phyloP scores from a whole-genome alignment of 2,888 invertebrate species.

The Parasteatoda lunata region DNA sequence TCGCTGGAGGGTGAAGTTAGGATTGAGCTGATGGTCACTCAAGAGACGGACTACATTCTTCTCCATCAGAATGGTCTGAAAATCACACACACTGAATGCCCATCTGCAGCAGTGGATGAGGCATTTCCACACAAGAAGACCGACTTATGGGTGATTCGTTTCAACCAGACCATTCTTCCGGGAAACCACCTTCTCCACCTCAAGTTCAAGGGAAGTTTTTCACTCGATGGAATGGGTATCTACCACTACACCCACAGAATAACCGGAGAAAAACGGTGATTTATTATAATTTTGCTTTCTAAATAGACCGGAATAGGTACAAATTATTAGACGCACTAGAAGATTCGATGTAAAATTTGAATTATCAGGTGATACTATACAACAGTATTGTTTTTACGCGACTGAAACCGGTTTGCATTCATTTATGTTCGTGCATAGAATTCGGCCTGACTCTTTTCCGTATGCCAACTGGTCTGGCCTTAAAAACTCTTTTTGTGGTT shows the following conservation, averaged over 20 bases:
- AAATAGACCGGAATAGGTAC: neutral
- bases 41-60: conserved; percentile 74
- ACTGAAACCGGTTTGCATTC: too few species aligned
- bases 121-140: conserved; percentile 74
- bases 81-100: conserved; percentile 75
- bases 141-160: conserved; percentile 76
- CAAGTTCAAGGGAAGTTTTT: conserved; percentile 75
- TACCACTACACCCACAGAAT: conserved; percentile 37
- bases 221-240: conserved; percentile 22
- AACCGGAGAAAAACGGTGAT: conserved; percentile 17
- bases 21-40: conserved; percentile 72
- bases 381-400: too few species aligned
- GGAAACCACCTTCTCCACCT: conserved; percentile 78
- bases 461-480: too few species aligned
- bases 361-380: too few species aligned
- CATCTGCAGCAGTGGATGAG: conserved; percentile 33
- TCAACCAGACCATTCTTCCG: conserved; percentile 70
- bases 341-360: too few species aligned
- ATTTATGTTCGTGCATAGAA: too few species aligned
- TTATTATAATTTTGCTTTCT: neutral
- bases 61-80: conserved; percentile 80
- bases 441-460: too few species aligned
- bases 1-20: conserved; percentile 78
- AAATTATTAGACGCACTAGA: too few species aligned
- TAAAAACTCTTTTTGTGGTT: too few species aligned